Conservation (phyloP, 2,797 vertebrate genomes). For the Galago senegalensis region DNA sequence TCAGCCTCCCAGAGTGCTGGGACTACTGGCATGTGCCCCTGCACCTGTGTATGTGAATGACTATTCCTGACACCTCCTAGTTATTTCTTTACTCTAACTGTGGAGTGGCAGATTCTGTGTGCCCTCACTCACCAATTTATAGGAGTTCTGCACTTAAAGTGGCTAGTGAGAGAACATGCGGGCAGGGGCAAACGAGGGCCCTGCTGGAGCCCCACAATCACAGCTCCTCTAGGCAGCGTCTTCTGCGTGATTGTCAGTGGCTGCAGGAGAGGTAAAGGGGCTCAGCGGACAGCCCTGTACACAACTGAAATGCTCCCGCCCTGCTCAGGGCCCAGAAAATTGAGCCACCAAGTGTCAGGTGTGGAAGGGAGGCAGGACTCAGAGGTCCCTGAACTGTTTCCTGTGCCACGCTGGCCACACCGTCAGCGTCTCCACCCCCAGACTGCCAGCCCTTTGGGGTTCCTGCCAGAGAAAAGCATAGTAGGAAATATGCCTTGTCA, state of each 20-base stretch:
- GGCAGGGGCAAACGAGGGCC: background rate
- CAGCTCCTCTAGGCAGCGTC: no score
- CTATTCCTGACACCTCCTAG: background rate
- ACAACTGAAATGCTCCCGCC: background rate
- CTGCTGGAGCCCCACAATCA: background rate
- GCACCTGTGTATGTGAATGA: no score
- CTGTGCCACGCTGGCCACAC: background rate
- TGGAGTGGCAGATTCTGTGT: background rate
- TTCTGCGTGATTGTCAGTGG: background rate
- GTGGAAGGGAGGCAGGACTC: background rate
- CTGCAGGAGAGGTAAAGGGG: background rate
- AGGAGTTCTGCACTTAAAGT: background rate
- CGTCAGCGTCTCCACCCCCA: background rate
- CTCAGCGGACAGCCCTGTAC: background rate
- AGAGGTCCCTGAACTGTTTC: background rate
- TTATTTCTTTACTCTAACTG: background rate
- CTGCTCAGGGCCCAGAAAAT: background rate
- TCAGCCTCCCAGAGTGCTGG: no score
- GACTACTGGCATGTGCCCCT: no score
- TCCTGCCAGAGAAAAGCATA: background rate
- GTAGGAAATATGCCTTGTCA: background rate
- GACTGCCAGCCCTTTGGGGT: background rate
- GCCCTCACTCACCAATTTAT: background rate
- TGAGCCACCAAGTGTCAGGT: background rate
- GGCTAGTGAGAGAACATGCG: background rate